Evolutionary conservation across 2,888 invertebrate genomes (phyloP).

Genomic region (Fissipunctia ypsillon): DNA sequence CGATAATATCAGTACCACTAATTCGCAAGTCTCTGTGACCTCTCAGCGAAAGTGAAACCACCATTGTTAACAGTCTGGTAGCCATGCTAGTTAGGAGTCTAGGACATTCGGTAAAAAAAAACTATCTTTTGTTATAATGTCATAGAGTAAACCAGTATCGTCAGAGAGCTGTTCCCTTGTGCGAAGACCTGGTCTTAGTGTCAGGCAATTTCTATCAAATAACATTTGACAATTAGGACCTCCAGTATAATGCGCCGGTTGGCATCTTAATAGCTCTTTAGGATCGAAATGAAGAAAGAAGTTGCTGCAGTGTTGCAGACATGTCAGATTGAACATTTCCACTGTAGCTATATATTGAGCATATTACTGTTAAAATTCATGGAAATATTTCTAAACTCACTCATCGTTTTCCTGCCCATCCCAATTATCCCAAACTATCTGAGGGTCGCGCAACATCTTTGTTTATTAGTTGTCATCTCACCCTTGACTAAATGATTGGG

Average conservation of each 20-base stretch:
- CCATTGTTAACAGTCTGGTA: conserved; percentile 2
- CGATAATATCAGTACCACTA: conserved; percentile 10
- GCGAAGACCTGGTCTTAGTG: too few species aligned
- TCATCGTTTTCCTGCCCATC: neutral
- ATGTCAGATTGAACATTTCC: neutral
- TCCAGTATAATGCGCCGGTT: neutral
- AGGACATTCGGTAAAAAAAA: neutral
- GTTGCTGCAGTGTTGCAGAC: too few species aligned
- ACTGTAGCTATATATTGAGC: neutral
- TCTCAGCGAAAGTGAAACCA: conserved; percentile 18
- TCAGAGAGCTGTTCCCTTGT: neutral
- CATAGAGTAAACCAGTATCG: neutral
- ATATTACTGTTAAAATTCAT: neutral
- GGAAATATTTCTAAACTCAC: too few species aligned
- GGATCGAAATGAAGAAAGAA: neutral
- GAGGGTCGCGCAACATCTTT: neutral
- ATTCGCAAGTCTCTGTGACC: conserved; percentile 4
- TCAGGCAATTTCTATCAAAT: neutral
- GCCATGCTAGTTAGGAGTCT: neutral
- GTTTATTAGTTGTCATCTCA: neutral
- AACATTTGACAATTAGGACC: too few species aligned
- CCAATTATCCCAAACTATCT: neutral
- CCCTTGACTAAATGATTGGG: neutral
- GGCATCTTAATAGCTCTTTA: neutral
- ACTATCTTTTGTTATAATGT: neutral